These are phyloP conservation scores for Saimiri boliviensis DNA, from an alignment of 2,113 vertebrate species.

Conservation along the genomic window DNA sequence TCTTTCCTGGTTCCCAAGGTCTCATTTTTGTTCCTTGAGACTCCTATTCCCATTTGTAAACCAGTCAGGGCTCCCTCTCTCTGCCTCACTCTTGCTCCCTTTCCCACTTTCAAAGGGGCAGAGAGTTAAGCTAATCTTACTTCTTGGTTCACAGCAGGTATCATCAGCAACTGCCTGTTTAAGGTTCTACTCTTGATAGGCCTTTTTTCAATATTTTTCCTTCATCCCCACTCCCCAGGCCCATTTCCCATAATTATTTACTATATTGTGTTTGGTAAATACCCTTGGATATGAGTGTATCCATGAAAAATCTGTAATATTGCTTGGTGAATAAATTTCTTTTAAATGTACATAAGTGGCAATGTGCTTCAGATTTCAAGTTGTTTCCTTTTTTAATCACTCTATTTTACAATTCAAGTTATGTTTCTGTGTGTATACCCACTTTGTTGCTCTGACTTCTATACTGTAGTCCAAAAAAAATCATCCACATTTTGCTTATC, in stretches of 20 bases:
- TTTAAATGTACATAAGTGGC: slow-evolving; percentile 35
- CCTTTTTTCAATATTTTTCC: slow-evolving; percentile 34
- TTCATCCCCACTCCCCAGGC: neutral
- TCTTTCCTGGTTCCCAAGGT: neutral
- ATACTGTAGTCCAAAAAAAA: neutral
- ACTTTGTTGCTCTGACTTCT: slow-evolving; percentile 13
- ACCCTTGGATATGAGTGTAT: neutral
- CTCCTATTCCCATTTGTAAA: neutral
- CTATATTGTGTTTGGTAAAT: slow-evolving; percentile 22
- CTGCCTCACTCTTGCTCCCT: neutral
- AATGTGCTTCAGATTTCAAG: neutral
- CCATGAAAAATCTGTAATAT: neutral
- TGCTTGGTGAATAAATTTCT: slow-evolving; percentile 43
- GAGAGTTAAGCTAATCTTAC: neutral
- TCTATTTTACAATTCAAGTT: neutral
- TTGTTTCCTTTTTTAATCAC: neutral
- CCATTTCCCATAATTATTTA: slow-evolving; percentile 35
- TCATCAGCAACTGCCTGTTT: neutral
- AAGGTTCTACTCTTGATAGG: neutral
- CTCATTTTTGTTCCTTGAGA: slow-evolving; percentile 18
- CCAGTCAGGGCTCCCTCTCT: neutral
- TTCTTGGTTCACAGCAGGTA: neutral
- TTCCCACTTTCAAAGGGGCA: neutral
- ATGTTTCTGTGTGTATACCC: neutral
- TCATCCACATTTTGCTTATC: neutral